Conservation (phyloP, 1,140 invertebrate species). For the Drosophila nebulosa region DNA sequence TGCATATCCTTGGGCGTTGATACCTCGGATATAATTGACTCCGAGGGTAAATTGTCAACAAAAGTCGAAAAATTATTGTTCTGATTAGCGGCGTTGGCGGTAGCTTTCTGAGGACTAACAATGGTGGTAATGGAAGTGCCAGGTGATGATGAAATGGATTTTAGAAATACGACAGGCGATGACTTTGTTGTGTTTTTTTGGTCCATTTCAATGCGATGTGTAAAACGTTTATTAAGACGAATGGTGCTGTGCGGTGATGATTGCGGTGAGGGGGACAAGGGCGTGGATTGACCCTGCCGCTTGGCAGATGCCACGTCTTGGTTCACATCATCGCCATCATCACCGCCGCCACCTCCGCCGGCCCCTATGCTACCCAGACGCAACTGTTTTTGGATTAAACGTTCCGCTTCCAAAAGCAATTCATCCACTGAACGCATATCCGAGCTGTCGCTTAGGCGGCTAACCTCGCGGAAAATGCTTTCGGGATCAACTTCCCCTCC, state of each 20-base stretch:
- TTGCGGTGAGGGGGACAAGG: conserved; percentile 37
- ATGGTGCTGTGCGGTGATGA: conserved; percentile 69
- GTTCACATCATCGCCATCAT: not conserved
- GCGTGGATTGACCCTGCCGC: not conserved
- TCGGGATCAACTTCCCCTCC: conserved; percentile 62
- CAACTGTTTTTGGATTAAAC: conserved; percentile 68
- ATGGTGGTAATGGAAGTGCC: conserved; percentile 1
- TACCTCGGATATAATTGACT: conserved; percentile 76
- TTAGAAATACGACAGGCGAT: not conserved
- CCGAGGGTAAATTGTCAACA: conserved; percentile 71
- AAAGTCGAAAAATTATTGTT: conserved; percentile 54
- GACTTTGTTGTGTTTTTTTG: conserved; percentile 18
- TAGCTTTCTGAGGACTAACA: not conserved
- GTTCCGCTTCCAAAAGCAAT: conserved; percentile 72
- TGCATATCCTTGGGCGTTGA: conserved; percentile 71
- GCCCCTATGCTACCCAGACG: conserved; percentile 28
- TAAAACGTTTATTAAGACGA: conserved; percentile 65
- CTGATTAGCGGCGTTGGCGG: not conserved
- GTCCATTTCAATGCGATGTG: conserved; percentile 58
- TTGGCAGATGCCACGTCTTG: not conserved
- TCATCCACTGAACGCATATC: conserved; percentile 79
- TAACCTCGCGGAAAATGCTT: conserved; percentile 77
- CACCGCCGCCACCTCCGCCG: not conserved
- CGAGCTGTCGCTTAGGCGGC: conserved; percentile 61
- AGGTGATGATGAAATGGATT: not conserved